Percentiles rank a stretch among this genome's conserved stretches.
These are phyloP conservation scores for Knipowitschia caucasica DNA, from an alignment of 2,797 vertebrate species.

Conservation along the genomic window DNA sequence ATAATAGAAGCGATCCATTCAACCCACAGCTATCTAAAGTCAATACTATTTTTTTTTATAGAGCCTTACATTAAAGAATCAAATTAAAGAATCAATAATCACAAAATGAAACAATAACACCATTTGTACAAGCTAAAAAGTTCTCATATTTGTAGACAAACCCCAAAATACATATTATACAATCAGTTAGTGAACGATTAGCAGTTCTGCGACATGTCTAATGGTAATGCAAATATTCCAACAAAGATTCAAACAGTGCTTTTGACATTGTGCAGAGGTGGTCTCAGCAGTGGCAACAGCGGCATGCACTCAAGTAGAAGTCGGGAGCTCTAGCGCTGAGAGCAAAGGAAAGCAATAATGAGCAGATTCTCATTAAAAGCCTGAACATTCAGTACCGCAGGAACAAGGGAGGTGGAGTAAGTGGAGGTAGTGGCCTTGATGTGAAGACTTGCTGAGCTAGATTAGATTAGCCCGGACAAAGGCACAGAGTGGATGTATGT, in stretches of 20 bases:
- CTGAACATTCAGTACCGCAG: slow-evolving; percentile 37
- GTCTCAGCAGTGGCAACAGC: slow-evolving; percentile 10
- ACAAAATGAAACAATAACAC: too few relatives aligned
- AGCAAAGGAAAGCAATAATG: slow-evolving; percentile 46
- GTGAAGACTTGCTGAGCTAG: slow-evolving; percentile 38
- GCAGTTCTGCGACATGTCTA: too few relatives aligned
- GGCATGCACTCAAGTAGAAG: slow-evolving; percentile 15
- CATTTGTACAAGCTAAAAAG: too few relatives aligned
- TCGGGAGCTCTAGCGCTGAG: slow-evolving; percentile 23
- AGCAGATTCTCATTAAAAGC: slow-evolving; percentile 49
- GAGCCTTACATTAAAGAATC: too few relatives aligned
- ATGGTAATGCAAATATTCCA: not conserved
- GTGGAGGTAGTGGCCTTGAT: slow-evolving; percentile 32
- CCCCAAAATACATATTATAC: too few relatives aligned
- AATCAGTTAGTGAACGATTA: too few relatives aligned
- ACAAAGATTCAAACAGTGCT: slow-evolving; percentile 17
- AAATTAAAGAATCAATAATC: too few relatives aligned
- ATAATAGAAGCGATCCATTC: too few relatives aligned
- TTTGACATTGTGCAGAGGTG: not conserved
- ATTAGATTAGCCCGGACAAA: slow-evolving; percentile 51
- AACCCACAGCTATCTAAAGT: too few relatives aligned
- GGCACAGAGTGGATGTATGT: slow-evolving; percentile 23
- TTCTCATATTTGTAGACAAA: too few relatives aligned
- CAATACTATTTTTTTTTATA: too few relatives aligned
- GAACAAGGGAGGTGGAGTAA: slow-evolving; percentile 18